Evolutionary conservation across 2,797 vertebrate genomes (phyloP), one percentile per base, ranked within the genome.

Genomic region (Botia kubotai): DNA sequence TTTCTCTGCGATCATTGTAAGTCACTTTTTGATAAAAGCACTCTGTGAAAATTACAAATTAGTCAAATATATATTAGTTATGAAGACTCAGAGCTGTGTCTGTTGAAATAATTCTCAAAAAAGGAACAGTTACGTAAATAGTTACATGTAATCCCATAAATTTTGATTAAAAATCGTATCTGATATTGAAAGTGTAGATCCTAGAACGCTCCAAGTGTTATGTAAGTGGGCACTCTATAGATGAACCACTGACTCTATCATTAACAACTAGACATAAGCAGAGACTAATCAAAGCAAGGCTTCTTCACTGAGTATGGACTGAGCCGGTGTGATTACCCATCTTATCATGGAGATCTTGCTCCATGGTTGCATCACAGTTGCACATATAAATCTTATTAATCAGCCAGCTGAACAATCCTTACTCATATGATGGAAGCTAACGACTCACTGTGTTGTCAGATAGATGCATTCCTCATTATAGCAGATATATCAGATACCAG

Each of bases 341-440:
- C 80, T 83, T 73, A 71, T 87, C 62, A 79, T 67, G 50, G 29
- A 83, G 43, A 70, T 36, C 75, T 88, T 88, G 75, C 87, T 50
- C 10, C 57, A 36, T 12, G 12, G 52, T 88, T 88, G 85, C 87
- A 87, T 87, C 84, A 88, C 55, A 23, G 21, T 13, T 63, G 39
- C 16, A 63, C 77, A 72, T 62, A 55, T 68, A 71, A 72, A 62
- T 2, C 69, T 52, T 53, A 55, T n/a, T 53, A 73, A 82, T 85
- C 67, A 81, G 65, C 26, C 53, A 75, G 16, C 46, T 70, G 73
- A 78, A 76, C 79, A 75, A 55, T 72, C 29, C 33, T 69, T 62
- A 74, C 79, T 69, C 69, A 55, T 75, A 82, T 87, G 69, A 82
- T 77, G 52, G 53, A 67, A 65, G 12, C 1, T 78, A 86, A 84